Evolutionary conservation across 2,797 vertebrate species (phyloP), one percentile per base, ranked within the genome.

Genomic region (Epinephelus malabaricus): DNA sequence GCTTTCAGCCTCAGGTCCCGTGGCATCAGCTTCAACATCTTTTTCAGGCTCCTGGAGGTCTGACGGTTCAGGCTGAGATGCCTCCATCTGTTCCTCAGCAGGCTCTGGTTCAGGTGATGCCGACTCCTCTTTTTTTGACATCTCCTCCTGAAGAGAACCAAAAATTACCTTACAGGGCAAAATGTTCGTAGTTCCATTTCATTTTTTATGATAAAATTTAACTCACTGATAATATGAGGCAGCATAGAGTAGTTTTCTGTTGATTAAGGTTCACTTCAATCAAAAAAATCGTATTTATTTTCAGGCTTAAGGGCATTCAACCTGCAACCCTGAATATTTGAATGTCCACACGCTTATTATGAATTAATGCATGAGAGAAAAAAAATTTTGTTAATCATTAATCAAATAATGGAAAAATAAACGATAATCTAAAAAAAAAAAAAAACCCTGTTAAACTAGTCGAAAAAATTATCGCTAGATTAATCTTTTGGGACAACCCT

Each of bases 71-170:
- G 86, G 56, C 6, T 79, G 79, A 38, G 86, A 23, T 1, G 60
- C 62, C 67, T 94, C 93, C 90, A 93, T 91, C 3, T 74, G 74
- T 19, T 94, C 92, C 55, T 93, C 91, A 0, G 21, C 19, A 2
- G 78, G 65, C 38, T 93, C 89, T 7, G 81, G 69, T 27, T 80
- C 66, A 72, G 88, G 79, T 5, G 85, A 51, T 0, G 76, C 45
- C 0, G 78, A 86, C 9, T 90, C 82, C 3, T n/a, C 63, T 5
- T n/a, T 64, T 67, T 34, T 70, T 11, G 38, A 3, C 0, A 45
- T 30, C 50, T 92, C 92, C 72, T 73, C 81, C 94, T 94, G 68
- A 49, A 9, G 27, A 82, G 13, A 83, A 74, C 2, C 7, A 80
- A 46, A 50, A 40, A 19, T 13, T 15, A n/a, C 17, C 0, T 47